phyloP scores from a whole-genome alignment of 2,888 invertebrate genomes.

The Eristalinus aeneus region DNA sequence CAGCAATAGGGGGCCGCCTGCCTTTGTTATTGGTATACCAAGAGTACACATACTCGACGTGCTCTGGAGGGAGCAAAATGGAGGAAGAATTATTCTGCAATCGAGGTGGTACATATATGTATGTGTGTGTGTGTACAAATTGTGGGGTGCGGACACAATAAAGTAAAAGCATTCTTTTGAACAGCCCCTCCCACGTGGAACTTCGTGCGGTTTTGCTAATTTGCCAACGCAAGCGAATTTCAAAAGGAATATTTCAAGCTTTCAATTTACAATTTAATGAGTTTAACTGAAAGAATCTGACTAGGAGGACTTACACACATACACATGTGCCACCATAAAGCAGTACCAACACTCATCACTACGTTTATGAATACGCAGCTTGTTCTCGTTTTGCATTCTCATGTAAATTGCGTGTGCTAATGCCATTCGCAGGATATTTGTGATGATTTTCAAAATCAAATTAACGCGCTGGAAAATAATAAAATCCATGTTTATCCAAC shows the following conservation, averaged over 20 bases:
- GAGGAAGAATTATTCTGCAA: constrained; percentile 26
- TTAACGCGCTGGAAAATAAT: background rate
- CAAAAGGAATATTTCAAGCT: constrained; percentile 28
- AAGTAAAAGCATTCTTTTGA: constrained; percentile 34
- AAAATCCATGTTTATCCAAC: no score
- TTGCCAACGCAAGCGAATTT: constrained; percentile 45
- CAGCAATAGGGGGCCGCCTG: constrained; percentile 47
- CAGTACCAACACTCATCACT: background rate
- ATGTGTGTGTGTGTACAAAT: background rate
- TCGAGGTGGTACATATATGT: constrained; percentile 22
- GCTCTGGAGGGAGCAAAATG: background rate
- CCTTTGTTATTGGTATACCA: constrained; percentile 22
- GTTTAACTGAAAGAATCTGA: background rate
- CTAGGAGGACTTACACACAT: background rate
- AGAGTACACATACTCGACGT: background rate
- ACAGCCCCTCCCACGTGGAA: background rate
- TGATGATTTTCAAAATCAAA: background rate
- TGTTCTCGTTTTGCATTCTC: background rate
- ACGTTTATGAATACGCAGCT: background rate
- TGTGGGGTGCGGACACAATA: constrained; percentile 23
- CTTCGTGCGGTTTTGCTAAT: constrained; percentile 31
- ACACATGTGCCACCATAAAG: no score
- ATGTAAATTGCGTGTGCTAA: background rate
- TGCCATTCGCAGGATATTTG: background rate
- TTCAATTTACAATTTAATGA: constrained; percentile 9